phyloP scores from a whole-genome alignment of 2,797 vertebrate species.

The Florisuga fusca region DNA sequence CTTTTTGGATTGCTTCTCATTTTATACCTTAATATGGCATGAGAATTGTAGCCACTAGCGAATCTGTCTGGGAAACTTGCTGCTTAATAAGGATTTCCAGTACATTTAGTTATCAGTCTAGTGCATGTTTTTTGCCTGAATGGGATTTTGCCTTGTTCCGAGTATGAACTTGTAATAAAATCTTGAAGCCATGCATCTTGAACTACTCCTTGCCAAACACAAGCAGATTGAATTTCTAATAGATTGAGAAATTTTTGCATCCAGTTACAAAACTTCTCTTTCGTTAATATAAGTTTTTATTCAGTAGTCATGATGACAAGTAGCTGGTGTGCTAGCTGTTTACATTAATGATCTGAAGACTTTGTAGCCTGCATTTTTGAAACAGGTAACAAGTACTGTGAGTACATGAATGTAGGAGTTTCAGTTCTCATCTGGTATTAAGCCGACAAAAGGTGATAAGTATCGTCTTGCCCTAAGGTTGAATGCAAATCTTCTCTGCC shows the following conservation, averaged over 20 bases:
- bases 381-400: neutral
- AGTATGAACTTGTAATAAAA: neutral
- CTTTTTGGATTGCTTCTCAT: neutral
- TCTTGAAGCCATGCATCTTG: neutral
- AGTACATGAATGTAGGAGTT: neutral
- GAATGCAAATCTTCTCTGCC: neutral
- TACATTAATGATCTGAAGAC: neutral
- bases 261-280: neutral
- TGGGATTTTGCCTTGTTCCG: neutral
- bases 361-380: neutral
- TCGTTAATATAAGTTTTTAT: neutral
- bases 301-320: neutral
- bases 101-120: neutral
- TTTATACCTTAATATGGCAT: neutral
- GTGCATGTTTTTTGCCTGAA: neutral
- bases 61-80: neutral
- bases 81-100: neutral
- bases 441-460: neutral
- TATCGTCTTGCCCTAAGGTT: neutral
- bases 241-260: neutral
- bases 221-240: neutral
- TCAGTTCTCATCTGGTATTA: neutral
- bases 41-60: neutral
- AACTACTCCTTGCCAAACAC: neutral
- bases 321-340: neutral